A percentile compares a stretch with the other conserved stretches of the same genome.
phyloP scores from a whole-genome alignment of 92 coral and sea anemone genomes.

The Plumapathes pennacea region DNA sequence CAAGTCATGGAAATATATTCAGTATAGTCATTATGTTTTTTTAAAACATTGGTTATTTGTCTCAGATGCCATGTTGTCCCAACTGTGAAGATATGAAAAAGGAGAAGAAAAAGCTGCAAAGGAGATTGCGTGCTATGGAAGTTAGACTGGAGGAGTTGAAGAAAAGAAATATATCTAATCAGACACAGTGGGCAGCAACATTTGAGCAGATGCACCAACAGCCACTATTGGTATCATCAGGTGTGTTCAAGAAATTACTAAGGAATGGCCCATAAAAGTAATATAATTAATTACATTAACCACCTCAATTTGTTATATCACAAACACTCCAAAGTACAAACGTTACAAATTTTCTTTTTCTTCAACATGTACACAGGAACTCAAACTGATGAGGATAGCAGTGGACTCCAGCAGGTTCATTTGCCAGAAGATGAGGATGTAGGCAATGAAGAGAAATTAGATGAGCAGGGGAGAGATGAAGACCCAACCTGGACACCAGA shows the following conservation, averaged over 20 bases:
- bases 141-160: slow-evolving; percentile 11
- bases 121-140: slow-evolving; percentile 11
- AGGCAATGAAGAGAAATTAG: slow-evolving; percentile 5
- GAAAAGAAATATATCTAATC: slow-evolving; percentile 10
- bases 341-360: too few species aligned
- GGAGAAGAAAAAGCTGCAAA: slow-evolving; percentile 10
- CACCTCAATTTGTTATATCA: too few species aligned
- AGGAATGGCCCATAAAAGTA: too few species aligned
- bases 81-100: slow-evolving; percentile 14
- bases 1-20: too few species aligned
- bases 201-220: slow-evolving; percentile 27
- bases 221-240: slow-evolving; percentile 26
- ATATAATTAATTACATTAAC: too few species aligned
- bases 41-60: too few species aligned
- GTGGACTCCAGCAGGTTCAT: slow-evolving; percentile 1
- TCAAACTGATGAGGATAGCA: slow-evolving; percentile 10
- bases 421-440: slow-evolving; percentile 10
- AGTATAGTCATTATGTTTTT: too few species aligned
- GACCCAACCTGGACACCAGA: slow-evolving; percentile 48
- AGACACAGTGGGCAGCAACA: slow-evolving; percentile 22
- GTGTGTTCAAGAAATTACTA: too few species aligned
- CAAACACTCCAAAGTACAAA: too few species aligned
- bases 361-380: too few species aligned
- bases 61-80: too few species aligned
- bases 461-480: too few species aligned